Conservation (phyloP, 1,140 invertebrate genomes). For the Cotesia vestalis region DNA sequence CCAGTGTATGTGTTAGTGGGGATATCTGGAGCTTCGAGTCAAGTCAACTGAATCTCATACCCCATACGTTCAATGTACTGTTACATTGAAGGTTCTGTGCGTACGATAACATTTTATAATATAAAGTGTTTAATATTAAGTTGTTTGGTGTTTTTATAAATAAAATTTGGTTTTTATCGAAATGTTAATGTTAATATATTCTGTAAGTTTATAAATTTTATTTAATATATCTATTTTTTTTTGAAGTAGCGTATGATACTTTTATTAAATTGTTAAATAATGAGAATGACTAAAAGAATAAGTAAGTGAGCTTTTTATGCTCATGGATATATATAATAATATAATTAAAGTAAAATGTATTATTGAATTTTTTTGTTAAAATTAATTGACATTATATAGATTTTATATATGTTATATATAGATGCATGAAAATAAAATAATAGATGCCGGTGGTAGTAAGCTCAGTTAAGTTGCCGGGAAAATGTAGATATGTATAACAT, state of each 20-base stretch:
- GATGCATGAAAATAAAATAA: slow-evolving; percentile 8
- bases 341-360: no score
- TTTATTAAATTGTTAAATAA: no score
- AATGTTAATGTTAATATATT: background rate
- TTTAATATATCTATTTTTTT: slow-evolving; percentile 7
- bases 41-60: slow-evolving; percentile 60
- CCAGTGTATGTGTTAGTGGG: slow-evolving; percentile 45
- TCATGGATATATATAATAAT: no score
- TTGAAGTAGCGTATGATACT: no score
- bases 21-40: slow-evolving; percentile 61
- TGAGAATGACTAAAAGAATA: no score
- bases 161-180: background rate
- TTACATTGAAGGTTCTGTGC: slow-evolving; percentile 51
- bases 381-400: background rate
- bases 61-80: slow-evolving; percentile 55
- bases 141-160: background rate
- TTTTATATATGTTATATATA: background rate
- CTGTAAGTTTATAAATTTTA: slow-evolving; percentile 2
- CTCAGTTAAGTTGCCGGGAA: slow-evolving; percentile 19
- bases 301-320: no score
- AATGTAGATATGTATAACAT: background rate
- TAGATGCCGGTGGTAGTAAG: background rate
- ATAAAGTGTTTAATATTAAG: background rate
- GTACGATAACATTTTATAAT: slow-evolving; percentile 31
- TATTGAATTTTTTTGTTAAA: background rate